These are phyloP conservation scores for Panurus biarmicus DNA, from an alignment of 2,113 vertebrate genomes.

Conservation along the genomic window DNA sequence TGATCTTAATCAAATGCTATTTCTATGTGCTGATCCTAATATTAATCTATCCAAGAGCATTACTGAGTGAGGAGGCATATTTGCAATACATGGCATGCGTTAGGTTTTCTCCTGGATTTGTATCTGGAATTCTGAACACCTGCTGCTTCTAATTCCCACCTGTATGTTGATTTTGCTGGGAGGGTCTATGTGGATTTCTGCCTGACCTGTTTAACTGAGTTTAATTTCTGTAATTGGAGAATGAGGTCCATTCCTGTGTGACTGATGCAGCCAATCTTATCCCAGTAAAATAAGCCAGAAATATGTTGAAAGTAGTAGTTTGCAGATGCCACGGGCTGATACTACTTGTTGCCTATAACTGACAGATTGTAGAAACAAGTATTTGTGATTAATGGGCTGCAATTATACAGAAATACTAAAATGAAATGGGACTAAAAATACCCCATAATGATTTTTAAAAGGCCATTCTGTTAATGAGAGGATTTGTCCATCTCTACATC, in stretches of 20 bases:
- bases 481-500: constrained; percentile 41
- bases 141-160: background rate
- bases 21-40: background rate
- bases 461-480: background rate
- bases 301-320: background rate
- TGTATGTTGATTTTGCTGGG: background rate
- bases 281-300: background rate
- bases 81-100: rapidly evolving
- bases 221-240: background rate
- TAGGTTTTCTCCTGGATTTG: background rate
- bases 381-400: constrained; percentile 7
- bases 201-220: background rate
- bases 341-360: background rate
- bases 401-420: background rate
- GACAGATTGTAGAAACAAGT: background rate
- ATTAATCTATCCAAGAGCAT: background rate
- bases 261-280: background rate
- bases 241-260: background rate
- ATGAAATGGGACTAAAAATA: constrained; percentile 36
- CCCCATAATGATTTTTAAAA: constrained; percentile 22
- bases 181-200: background rate
- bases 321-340: background rate
- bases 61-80: background rate
- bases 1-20: background rate
- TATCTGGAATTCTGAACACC: background rate